phyloP scores from a whole-genome alignment of 2,113 vertebrate species.

The Toxotes jaculatrix region DNA sequence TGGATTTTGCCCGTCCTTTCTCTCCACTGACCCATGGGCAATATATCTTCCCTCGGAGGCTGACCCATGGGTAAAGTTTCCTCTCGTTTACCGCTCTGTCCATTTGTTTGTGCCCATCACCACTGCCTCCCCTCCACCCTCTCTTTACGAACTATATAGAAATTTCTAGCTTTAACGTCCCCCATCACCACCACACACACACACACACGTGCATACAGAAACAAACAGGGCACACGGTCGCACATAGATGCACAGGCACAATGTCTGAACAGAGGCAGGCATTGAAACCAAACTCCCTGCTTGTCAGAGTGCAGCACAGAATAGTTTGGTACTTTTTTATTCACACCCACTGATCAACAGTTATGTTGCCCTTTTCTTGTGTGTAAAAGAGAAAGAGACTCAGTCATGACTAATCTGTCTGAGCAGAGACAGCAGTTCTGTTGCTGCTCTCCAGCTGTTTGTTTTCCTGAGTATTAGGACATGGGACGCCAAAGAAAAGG shows the following conservation, averaged over 20 bases:
- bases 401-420: slow-evolving; percentile 66
- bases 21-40: slow-evolving; percentile 85
- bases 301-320: background rate
- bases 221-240: background rate
- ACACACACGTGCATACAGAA: slow-evolving; percentile 7
- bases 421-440: slow-evolving; percentile 52
- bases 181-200: background rate
- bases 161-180: slow-evolving; percentile 46
- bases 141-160: slow-evolving; percentile 72
- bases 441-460: slow-evolving; percentile 52
- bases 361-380: slow-evolving; percentile 16
- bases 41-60: slow-evolving; percentile 82
- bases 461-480: slow-evolving; percentile 48
- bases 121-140: slow-evolving; percentile 60
- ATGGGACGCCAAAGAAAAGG: slow-evolving; percentile 42
- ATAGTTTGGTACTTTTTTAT: background rate
- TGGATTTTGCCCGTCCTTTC: slow-evolving; percentile 85
- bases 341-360: slow-evolving; percentile 14
- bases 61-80: slow-evolving; percentile 85
- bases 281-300: background rate
- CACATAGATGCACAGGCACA: background rate
- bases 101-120: slow-evolving; percentile 83
- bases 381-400: slow-evolving; percentile 41
- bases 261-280: background rate
- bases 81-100: slow-evolving; percentile 84